Conservation (phyloP, 2,888 invertebrate genomes). For the Amitus sp. region DNA sequence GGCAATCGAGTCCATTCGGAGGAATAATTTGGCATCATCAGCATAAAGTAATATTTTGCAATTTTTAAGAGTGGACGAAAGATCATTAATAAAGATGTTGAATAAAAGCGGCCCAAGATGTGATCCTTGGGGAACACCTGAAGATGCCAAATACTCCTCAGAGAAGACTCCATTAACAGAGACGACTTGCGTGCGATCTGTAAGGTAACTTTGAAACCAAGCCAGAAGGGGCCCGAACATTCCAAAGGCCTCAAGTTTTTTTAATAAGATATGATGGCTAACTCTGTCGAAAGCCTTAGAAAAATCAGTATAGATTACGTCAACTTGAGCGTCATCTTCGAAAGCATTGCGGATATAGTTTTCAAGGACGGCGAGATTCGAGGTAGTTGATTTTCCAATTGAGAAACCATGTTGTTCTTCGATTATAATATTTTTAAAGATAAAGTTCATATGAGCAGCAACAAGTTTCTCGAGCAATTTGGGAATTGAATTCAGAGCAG, state of each 20-base stretch:
- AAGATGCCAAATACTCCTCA: background rate
- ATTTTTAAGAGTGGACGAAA: too few species aligned
- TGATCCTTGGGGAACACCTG: slow-evolving; percentile 7
- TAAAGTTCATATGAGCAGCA: background rate
- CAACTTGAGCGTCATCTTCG: background rate
- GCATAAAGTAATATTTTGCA: slow-evolving; percentile 2
- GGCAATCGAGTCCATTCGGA: background rate
- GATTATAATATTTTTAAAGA: background rate
- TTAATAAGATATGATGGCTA: background rate
- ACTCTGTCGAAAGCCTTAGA: background rate
- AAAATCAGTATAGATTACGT: background rate
- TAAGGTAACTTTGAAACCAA: too few species aligned
- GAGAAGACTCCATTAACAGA: background rate
- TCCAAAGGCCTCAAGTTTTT: slow-evolving; percentile 3
- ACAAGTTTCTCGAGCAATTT: slow-evolving; percentile 22
- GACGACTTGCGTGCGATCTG: background rate
- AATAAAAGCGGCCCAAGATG: slow-evolving; percentile 12
- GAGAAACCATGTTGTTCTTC: slow-evolving; percentile 13
- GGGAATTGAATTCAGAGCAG: slow-evolving; percentile 11
- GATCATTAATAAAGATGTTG: slow-evolving; percentile 9
- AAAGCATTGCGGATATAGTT: background rate
- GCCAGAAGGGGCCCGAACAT: background rate
- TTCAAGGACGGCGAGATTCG: background rate
- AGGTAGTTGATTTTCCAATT: slow-evolving; percentile 3
- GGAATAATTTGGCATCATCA: slow-evolving; percentile 10